Evolutionary conservation across 2,113 vertebrate genomes (phyloP).

Genomic region (Labeo rohita): DNA sequence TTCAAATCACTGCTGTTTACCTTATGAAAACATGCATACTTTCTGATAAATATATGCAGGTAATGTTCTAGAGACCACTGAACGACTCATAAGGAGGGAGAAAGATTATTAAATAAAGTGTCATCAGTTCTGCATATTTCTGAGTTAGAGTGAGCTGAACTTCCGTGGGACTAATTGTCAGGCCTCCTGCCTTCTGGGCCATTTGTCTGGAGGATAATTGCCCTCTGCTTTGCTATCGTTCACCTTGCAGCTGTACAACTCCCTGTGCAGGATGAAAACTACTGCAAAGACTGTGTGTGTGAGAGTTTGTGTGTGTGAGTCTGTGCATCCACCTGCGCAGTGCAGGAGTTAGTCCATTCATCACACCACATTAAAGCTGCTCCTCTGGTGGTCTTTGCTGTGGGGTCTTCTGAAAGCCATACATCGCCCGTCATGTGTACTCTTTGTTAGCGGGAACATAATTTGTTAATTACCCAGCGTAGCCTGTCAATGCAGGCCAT

Average conservation of each 20-base stretch:
- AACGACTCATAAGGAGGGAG: background rate
- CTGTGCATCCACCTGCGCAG: conserved; percentile 67
- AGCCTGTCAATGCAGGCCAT: conserved; percentile 63
- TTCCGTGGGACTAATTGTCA: conserved; percentile 67
- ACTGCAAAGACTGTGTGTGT: conserved; percentile 43
- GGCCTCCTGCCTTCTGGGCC: conserved; percentile 60
- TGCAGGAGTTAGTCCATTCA: conserved; percentile 68
- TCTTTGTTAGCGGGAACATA: conserved; percentile 70
- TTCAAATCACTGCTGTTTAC: background rate
- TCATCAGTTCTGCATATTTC: conserved; percentile 52
- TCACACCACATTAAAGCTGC: conserved; percentile 68
- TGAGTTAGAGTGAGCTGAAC: conserved; percentile 61
- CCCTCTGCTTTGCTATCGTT: conserved; percentile 70
- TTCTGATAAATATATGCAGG: background rate
- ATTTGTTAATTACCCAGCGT: conserved; percentile 77
- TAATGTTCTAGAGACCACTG: background rate
- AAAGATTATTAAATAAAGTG: conserved; percentile 32
- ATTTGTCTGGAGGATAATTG: conserved; percentile 76
- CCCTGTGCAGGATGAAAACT: conserved; percentile 47
- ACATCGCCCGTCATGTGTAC: conserved; percentile 64
- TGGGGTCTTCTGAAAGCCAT: conserved; percentile 65
- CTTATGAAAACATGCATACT: background rate
- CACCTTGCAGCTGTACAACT: conserved; percentile 74
- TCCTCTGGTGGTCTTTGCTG: conserved; percentile 61
- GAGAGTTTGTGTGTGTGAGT: conserved; percentile 43